Conservation (phyloP, 1,140 invertebrate genomes). For the Trichogramma pretiosum region DNA sequence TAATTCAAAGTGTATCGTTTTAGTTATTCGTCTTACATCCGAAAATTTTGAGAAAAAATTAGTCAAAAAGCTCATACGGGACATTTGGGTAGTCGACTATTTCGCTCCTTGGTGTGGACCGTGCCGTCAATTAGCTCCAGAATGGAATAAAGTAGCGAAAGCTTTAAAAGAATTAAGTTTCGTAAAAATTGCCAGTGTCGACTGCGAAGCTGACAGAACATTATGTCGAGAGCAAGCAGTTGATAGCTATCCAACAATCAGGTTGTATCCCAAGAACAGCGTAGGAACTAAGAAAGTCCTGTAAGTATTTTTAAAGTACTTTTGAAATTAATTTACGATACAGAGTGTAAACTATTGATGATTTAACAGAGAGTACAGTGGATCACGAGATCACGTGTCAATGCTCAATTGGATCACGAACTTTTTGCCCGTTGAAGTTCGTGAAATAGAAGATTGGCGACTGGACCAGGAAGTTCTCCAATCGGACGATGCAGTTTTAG, state of each 20-base stretch:
- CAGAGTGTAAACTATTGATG: slow-evolving; percentile 5
- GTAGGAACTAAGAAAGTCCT: slow-evolving; percentile 42
- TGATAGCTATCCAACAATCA: slow-evolving; percentile 61
- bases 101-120: slow-evolving; percentile 63
- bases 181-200: slow-evolving; percentile 58
- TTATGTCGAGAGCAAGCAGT: slow-evolving; percentile 55
- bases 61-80: slow-evolving; percentile 39
- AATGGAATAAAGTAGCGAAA: slow-evolving; percentile 53
- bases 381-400: slow-evolving; percentile 50
- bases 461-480: slow-evolving; percentile 41
- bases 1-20: slow-evolving; percentile 20
- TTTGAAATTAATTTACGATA: background rate
- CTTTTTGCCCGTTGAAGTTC: slow-evolving; percentile 50
- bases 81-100: slow-evolving; percentile 60
- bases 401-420: slow-evolving; percentile 53
- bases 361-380: slow-evolving; percentile 46
- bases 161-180: slow-evolving; percentile 37
- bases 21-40: slow-evolving; percentile 51
- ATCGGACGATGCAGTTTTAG: slow-evolving; percentile 49
- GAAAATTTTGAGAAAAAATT: slow-evolving; percentile 51
- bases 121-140: slow-evolving; percentile 54
- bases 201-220: slow-evolving; percentile 53
- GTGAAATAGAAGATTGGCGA: slow-evolving; percentile 32
- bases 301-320: too few relatives aligned
- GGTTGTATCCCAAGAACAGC: slow-evolving; percentile 55